A percentile compares a stretch with the other conserved stretches of the same genome.
phyloP scores from a whole-genome alignment of 2,888 invertebrate species.

The Xylophagus ater region DNA sequence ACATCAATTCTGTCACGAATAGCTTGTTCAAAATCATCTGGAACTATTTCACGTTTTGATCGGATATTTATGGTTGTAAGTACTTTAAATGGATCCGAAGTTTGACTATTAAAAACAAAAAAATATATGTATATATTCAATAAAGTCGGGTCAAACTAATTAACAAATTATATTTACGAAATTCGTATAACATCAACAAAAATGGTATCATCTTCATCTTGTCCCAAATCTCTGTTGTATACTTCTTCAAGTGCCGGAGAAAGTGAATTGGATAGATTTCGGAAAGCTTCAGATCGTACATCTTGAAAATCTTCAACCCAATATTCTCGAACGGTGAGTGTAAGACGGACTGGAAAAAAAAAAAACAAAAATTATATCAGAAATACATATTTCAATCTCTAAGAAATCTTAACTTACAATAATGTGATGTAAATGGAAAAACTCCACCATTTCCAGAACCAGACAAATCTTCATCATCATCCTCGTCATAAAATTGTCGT shows the following conservation, averaged over 20 bases:
- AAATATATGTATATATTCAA: not conserved
- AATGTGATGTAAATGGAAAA: no score
- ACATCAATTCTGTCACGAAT: conserved; percentile 19
- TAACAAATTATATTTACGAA: conserved; percentile 1
- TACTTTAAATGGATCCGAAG: not conserved
- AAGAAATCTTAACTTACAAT: no score
- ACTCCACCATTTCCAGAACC: not conserved
- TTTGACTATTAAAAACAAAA: not conserved
- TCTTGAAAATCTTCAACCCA: conserved; percentile 7
- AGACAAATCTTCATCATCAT: not conserved
- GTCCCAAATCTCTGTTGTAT: conserved; percentile 2
- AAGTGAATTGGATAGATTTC: conserved; percentile 5
- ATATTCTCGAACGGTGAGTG: conserved; percentile 6
- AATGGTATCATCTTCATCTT: not conserved
- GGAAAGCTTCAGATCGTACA: conserved; percentile 10
- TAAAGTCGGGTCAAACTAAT: not conserved
- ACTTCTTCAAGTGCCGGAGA: conserved; percentile 10
- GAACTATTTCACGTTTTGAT: not conserved
- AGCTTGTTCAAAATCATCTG: no score
- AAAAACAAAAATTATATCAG: not conserved
- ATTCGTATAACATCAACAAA: no score
- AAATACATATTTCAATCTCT: no score
- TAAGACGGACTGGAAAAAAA: conserved; percentile 12
- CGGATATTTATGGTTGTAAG: not conserved
- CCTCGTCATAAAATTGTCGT: no score